phyloP scores from a whole-genome alignment of 2,113 vertebrate species.

The Agapornis roseicollis region DNA sequence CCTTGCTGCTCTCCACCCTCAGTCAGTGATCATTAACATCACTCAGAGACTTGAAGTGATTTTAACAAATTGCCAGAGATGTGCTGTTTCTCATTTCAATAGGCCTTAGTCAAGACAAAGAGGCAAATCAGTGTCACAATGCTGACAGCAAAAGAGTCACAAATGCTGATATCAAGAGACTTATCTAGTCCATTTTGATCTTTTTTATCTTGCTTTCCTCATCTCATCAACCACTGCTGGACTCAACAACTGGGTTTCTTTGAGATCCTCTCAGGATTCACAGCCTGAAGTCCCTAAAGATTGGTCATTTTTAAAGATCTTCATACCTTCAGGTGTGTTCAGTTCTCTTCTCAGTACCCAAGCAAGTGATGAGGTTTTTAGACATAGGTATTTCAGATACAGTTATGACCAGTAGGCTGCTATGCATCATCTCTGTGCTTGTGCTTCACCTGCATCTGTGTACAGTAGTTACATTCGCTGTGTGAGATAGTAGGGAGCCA shows the following conservation, averaged over 20 bases:
- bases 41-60: neutral
- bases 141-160: neutral
- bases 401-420: neutral
- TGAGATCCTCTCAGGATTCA: neutral
- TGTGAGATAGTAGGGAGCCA: neutral
- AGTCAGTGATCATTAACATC: neutral
- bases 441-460: neutral
- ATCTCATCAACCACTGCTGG: neutral
- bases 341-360: neutral
- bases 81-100: constrained; percentile 19
- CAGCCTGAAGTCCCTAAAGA: neutral
- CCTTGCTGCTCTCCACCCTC: neutral
- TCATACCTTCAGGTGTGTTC: neutral
- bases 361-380: neutral
- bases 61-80: constrained; percentile 22
- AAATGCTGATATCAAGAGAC: constrained; percentile 31
- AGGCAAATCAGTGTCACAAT: neutral
- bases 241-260: neutral
- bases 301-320: neutral
- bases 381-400: neutral
- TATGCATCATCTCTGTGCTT: neutral
- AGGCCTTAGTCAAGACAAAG: neutral
- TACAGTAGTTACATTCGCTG: neutral
- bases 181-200: constrained; percentile 30
- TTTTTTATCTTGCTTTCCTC: constrained; percentile 21